phyloP scores from a whole-genome alignment of 2,888 invertebrate species.

The Tolmerus cingulatus region DNA sequence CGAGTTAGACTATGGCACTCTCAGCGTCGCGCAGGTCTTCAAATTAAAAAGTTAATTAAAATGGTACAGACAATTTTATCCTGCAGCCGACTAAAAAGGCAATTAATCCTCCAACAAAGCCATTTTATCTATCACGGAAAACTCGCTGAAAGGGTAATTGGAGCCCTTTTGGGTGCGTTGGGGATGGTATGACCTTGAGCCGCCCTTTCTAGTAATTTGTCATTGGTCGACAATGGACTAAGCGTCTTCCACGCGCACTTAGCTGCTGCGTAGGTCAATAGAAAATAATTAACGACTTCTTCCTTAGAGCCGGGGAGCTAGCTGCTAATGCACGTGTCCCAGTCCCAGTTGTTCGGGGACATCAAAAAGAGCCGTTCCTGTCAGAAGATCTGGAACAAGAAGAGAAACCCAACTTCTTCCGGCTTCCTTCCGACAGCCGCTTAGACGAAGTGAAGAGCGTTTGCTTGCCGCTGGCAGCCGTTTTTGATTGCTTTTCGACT shows the following conservation, averaged over 20 bases:
- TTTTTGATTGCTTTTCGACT: neutral
- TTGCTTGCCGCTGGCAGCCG: neutral
- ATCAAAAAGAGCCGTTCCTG: neutral
- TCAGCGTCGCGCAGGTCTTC: neutral
- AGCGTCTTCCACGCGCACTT: neutral
- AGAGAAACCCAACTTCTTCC: neutral
- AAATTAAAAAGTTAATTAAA: constrained; percentile 34
- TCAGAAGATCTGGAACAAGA: neutral
- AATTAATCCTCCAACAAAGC: constrained; percentile 15
- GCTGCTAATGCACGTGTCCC: neutral
- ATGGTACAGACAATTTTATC: constrained; percentile 19
- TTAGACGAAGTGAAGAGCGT: neutral
- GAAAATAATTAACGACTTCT: constrained; percentile 10
- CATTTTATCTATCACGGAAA: neutral
- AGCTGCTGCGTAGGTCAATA: neutral
- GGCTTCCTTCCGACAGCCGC: neutral
- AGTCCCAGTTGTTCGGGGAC: neutral
- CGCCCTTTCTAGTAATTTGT: neutral
- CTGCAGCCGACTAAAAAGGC: neutral
- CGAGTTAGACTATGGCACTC: neutral
- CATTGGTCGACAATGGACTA: neutral
- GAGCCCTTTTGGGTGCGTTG: neutral
- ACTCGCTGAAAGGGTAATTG: neutral
- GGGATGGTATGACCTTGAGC: neutral
- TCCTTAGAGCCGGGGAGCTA: neutral